Evolutionary conservation across 1,140 invertebrate species (phyloP).

Genomic region (Chrysomallon squamiferum): DNA sequence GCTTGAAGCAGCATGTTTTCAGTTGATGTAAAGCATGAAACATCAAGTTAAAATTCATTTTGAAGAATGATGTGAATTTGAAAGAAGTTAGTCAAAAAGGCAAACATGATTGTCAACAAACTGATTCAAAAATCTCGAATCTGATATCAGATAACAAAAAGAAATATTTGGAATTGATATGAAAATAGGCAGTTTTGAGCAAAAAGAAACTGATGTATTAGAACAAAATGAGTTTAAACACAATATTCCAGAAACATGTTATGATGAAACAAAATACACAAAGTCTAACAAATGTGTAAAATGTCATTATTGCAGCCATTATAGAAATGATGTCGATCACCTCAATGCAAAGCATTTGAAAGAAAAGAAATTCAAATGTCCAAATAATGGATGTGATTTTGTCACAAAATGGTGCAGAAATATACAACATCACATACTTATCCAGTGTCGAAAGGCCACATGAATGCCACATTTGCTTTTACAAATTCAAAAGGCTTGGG

Average conservation of each 20-base stretch:
- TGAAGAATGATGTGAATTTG: no score
- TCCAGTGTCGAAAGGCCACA: slow-evolving; percentile 29
- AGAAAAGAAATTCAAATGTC: slow-evolving; percentile 36
- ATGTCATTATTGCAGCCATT: slow-evolving; percentile 28
- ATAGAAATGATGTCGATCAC: slow-evolving; percentile 20
- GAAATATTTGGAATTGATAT: no score
- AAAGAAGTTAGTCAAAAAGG: no score
- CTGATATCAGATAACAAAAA: no score
- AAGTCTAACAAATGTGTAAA: slow-evolving; percentile 33
- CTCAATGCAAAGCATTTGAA: slow-evolving; percentile 35
- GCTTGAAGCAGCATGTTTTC: no score
- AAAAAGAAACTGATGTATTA: not conserved
- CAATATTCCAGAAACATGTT: not conserved
- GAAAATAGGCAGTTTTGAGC: not conserved
- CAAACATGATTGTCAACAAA: no score
- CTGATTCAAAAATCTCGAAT: no score
- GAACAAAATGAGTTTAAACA: slow-evolving; percentile 6
- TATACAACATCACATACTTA: slow-evolving; percentile 29
- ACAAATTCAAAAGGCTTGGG: slow-evolving; percentile 25
- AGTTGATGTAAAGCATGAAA: no score
- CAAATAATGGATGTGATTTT: slow-evolving; percentile 31
- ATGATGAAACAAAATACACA: slow-evolving; percentile 30
- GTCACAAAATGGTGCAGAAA: slow-evolving; percentile 34
- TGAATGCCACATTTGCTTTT: slow-evolving; percentile 31
- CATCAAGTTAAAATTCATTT: no score